Evolutionary conservation across 2,113 vertebrate genomes (phyloP).

Genomic region (Arizona elegans): DNA sequence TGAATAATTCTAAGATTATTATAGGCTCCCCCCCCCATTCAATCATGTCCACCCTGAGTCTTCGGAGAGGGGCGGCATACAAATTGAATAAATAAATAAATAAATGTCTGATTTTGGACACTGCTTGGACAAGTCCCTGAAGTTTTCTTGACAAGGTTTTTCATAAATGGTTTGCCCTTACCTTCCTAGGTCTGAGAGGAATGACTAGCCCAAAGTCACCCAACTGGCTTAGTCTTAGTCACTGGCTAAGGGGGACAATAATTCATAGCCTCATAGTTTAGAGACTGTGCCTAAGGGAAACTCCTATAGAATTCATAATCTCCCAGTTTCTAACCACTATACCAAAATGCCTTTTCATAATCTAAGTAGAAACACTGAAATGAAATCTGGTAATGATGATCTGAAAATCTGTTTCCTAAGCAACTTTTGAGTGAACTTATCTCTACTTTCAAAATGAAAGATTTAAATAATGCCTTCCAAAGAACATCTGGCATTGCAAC

Average conservation of each 20-base stretch:
- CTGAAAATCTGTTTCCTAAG: not conserved
- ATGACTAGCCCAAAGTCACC: not conserved
- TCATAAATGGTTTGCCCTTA: not conserved
- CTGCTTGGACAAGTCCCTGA: not conserved
- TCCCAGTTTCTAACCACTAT: not conserved
- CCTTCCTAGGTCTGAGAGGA: not conserved
- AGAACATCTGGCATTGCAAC: not conserved
- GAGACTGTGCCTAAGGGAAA: not conserved
- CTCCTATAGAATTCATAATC: not conserved
- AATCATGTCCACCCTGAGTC: not conserved
- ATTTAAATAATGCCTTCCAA: not conserved
- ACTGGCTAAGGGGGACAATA: not conserved
- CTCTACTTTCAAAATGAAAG: conserved; percentile 18
- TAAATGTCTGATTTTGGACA: not conserved
- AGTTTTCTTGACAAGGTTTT: not conserved
- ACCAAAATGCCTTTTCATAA: not conserved
- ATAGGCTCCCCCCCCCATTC: not conserved
- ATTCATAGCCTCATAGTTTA: not conserved
- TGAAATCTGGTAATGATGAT: not conserved
- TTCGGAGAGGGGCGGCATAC: too few relatives aligned
- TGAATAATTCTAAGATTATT: not conserved
- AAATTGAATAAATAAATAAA: too few relatives aligned
- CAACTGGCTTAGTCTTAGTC: not conserved
- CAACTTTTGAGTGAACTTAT: not conserved
- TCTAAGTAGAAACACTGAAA: not conserved